Base-by-base conservation (phyloP, 2,113 vertebrate species). In the Origma solitaria region DNA sequence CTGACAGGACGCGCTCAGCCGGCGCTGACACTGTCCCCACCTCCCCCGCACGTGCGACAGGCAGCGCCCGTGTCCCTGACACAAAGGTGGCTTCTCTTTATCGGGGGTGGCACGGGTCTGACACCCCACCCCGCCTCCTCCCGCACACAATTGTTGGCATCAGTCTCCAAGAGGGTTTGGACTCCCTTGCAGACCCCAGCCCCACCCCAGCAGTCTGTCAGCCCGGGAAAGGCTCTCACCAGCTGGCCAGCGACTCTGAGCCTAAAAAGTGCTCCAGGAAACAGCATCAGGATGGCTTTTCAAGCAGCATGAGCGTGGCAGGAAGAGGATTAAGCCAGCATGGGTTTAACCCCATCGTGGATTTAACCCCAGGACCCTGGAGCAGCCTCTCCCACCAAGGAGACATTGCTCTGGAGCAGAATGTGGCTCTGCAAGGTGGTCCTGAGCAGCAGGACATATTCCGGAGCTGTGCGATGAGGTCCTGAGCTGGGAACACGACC, bases 21-120 rank as follows among this genome's bases (percentile, higher is more conserved):
- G 23, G 6, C 49, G 13, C 80, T 18, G 40, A 1, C n/a, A 3
- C 44, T 33, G 53, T 8, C 90, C 33, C 27, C 53, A 9, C 45
- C 27, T 51, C 66, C 77, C 49, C 17, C 6, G 5, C 70, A 3
- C 5, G 42, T 24, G n/a, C 0, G 0, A 12, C 7, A 6, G 25
- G 56, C 72, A 75, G 35, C 0, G 1, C 1, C 2, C 11, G 16
- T 28, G 45, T 8, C 56, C 51, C 61, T 44, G 57, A 12, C 70
- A 28, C 47, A 38, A 13, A 42, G 17, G 10, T 25, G 66, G 15
- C 56, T 30, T 13, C 40, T 44, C 49, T 30, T 19, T 20, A 21
- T 3, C 4, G 2, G 38, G 13, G 19, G 15, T 1, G 16, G 45
- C 6, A 28, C 2, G 3, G 23, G 45, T 45, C 62, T 69, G 80